A percentile compares a stretch with the other conserved stretches of the same genome.
Conservation (phyloP, 2,888 invertebrate species). For the Mimachlamys varia region DNA sequence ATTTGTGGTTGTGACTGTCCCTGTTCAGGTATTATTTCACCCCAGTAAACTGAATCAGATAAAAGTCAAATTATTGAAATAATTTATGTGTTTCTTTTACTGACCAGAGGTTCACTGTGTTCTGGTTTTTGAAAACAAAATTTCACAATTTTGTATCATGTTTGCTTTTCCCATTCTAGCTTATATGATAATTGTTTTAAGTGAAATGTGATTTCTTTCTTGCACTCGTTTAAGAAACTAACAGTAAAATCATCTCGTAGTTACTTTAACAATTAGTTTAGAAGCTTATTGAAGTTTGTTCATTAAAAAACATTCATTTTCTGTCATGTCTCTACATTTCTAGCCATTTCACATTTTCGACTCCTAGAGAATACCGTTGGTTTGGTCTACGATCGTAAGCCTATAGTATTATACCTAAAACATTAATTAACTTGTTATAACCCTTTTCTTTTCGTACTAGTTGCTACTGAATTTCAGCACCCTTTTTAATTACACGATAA, state of each 20-base stretch:
- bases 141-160: too few relatives aligned
- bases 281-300: not conserved
- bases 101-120: too few relatives aligned
- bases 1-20: too few relatives aligned
- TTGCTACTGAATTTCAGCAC: constrained; percentile 13
- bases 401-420: not conserved
- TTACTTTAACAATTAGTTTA: not conserved
- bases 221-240: not conserved
- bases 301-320: not conserved
- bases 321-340: not conserved
- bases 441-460: not conserved
- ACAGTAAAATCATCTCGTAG: not conserved
- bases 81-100: too few relatives aligned
- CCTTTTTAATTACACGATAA: not conserved
- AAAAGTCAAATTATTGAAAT: too few relatives aligned
- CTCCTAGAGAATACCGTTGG: constrained; percentile 15
- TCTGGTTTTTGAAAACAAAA: too few relatives aligned
- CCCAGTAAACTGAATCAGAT: too few relatives aligned
- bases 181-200: too few relatives aligned
- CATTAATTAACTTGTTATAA: not conserved
- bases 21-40: too few relatives aligned
- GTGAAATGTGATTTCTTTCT: not conserved
- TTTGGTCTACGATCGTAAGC: constrained; percentile 10
- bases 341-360: constrained; percentile 29
- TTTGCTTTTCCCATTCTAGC: too few relatives aligned